Evolutionary conservation across 64 coral and sea anemone species (phyloP), one percentile per base, ranked within the genome.

Genomic region (Acropora yongei): DNA sequence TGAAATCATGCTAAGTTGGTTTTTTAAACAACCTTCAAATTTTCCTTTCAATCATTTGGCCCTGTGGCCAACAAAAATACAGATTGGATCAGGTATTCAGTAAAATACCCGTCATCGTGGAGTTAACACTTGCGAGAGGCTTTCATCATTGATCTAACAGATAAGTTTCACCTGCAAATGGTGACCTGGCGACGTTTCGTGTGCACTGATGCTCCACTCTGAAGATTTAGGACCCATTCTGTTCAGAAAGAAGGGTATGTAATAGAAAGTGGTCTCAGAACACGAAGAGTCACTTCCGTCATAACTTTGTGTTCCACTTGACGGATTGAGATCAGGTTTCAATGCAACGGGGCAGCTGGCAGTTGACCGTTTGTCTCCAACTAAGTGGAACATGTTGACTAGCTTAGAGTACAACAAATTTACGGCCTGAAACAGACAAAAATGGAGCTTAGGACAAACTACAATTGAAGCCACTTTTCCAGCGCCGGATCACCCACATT

Each of bases 171-270:
- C 95, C 88, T 96, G 91, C n/a, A 82, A 81, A 48, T 96, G 95
- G 47, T 96, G 95, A 6, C 95, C 95, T 13, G 95, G 95, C 57
- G 88, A 45, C 45, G 91, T 88, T 40, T 96, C 95, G 13, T 96
- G 95, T 0, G 88, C 92, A 47, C 90, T 91, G 9, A 94, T 83
- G 12, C 76, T 88, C 84, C 84, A 91, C 14, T 96, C 95, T 0
- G 66, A 87, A 68, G 72, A 93, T 55, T 80, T 72, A 3, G 91
- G 95, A 0, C 92, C 95, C 45, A 88, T n/a, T 47, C 75, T 91
- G 60, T 66, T 60, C 40, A 93, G 45, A 57, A 93, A 96, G 81
- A 95, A 95, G 13, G 93, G 93, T 1, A 95, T 82, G 3, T 95
- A 61, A 71, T 86, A 95, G 12, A 30, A 47, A 58, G 68, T 61